Base-by-base conservation (phyloP, 2,113 vertebrate genomes). In the Trachemys scripta region DNA sequence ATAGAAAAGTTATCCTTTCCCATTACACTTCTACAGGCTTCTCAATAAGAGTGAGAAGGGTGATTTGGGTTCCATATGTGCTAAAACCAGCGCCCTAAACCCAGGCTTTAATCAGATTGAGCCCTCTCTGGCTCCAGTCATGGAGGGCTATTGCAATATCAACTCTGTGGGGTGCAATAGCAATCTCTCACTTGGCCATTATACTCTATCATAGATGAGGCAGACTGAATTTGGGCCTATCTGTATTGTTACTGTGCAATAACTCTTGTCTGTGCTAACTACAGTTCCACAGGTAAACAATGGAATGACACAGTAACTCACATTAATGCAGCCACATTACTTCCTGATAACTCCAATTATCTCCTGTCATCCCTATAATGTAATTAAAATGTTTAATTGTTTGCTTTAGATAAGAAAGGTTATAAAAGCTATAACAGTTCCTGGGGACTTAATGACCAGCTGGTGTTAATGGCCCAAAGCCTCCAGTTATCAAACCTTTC, bases 341-440 rank as follows among this genome's bases (percentile, higher is more conserved):
- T 97, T 96, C 91, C 87, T 95, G 96, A 94, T 96, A 96, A 95
- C 80, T 97, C 89, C 69, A 97, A 96, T 97, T 98, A 96, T 96
- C 92, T 97, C 94, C 95, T 98, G 97, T 97, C 97, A 97, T 95
- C 76, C 72, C 47, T 85, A 29, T 90, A 93, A 96, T 82, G 95
- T 95, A 97, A 97, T 97, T 97, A 96, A 98, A 97, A 96, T 90
- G 87, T 91, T 97, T 97, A 97, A 98, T 95, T 97, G 96, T 96
- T 98, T 98, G 96, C 92, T 97, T 97, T 93, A 89, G 95, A 96
- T 96, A 97, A 96, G 92, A 83, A 91, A 97, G 96, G 85, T 97
- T 97, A 96, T 95, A 96, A 96, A 97, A 94, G 90, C 95, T 95
- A 38, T 97, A 97, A 94, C 82, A 92, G 94, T 97, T 97, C 96